Percentiles rank a stretch among this genome's conserved stretches.
Evolutionary conservation across 2,888 invertebrate species (phyloP).

Genomic region (Notodonta ziczac): DNA sequence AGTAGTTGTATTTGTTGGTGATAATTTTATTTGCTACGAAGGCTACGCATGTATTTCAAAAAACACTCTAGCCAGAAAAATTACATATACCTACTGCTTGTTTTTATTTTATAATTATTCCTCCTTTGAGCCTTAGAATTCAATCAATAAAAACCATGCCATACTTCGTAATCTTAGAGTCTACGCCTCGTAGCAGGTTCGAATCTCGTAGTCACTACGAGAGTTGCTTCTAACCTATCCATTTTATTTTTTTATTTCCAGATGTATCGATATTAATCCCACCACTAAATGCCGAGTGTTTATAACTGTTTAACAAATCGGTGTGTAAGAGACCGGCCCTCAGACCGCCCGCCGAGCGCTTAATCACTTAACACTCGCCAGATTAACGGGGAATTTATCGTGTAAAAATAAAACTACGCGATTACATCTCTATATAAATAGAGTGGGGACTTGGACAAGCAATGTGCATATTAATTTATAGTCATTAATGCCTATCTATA

Average conservation of each 20-base stretch:
- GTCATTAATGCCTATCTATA: too few species aligned
- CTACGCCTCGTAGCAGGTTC: conserved; percentile 14
- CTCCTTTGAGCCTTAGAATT: too few species aligned
- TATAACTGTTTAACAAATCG: conserved; percentile 79
- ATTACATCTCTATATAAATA: conserved; percentile 1
- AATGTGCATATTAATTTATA: too few species aligned
- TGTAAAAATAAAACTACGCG: conserved; percentile 50
- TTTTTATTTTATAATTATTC: too few species aligned
- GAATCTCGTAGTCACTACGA: neutral
- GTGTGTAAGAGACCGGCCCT: conserved; percentile 70
- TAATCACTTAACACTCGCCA: conserved; percentile 82
- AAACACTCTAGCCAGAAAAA: too few species aligned
- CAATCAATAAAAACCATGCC: too few species aligned
- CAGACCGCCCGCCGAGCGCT: conserved; percentile 73
- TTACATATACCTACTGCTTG: too few species aligned
- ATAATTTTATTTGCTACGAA: too few species aligned
- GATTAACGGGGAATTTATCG: conserved; percentile 78
- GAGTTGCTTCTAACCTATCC: too few species aligned
- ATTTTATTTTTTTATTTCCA: neutral
- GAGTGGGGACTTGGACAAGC: too few species aligned
- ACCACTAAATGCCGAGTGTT: conserved; percentile 43
- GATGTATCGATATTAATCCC: conserved; percentile 10
- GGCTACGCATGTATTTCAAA: too few species aligned
- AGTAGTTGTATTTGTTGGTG: too few species aligned
- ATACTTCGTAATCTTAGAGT: neutral